Evolutionary conservation across 2,113 vertebrate genomes (phyloP).

Genomic region (Ciconia stormi): DNA sequence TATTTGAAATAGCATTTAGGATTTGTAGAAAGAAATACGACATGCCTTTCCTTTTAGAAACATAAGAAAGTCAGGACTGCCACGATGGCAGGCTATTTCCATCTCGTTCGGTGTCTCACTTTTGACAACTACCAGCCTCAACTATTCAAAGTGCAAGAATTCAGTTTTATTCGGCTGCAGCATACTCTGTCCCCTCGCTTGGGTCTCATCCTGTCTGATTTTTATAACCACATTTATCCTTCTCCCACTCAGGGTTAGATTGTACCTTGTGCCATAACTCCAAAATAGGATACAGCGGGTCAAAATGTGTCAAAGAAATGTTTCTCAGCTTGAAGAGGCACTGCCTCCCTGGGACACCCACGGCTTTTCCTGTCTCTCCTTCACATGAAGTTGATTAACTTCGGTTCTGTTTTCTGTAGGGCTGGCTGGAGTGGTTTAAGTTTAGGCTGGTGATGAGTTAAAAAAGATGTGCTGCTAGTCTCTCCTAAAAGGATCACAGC

Average conservation of each 20-base stretch:
- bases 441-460: background rate
- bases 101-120: background rate
- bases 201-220: background rate
- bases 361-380: background rate
- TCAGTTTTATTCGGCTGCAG: background rate
- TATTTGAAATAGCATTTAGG: background rate
- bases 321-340: background rate
- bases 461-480: background rate
- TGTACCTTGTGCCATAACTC: background rate
- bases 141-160: background rate
- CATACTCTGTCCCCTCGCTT: background rate
- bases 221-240: background rate
- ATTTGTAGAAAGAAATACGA: constrained; percentile 2
- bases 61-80: background rate
- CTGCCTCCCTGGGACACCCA: background rate
- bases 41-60: background rate
- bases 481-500: background rate
- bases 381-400: background rate
- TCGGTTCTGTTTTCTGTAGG: background rate
- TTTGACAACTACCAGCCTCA: background rate
- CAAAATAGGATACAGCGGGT: background rate
- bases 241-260: background rate
- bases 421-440: background rate
- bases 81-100: background rate
- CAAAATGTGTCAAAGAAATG: background rate